Evolutionary conservation across 1,140 invertebrate genomes (phyloP), one percentile per base, ranked within the genome.

Genomic region (Nixonia krombeini): DNA sequence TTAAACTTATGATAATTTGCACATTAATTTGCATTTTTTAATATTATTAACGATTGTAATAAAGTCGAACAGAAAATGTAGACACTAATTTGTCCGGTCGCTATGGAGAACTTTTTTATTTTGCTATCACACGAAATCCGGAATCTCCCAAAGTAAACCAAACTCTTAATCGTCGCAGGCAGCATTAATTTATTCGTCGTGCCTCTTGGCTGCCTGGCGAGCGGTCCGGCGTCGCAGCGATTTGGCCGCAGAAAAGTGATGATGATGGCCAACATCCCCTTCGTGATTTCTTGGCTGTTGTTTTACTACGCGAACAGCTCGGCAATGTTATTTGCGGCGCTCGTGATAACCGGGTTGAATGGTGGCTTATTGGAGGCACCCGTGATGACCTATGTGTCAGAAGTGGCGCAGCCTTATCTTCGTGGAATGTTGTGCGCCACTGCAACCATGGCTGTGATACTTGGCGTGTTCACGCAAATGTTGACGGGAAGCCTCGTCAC

Each of bases 341-440:
- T 93, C 23, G 86, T 88, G 46, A 81, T 93, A 33, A 90, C 90
- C 9, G 92, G 92, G 4, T 61, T 93, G 0, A 89, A 89, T 2
- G 92, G 92, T 41, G 92, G 92, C 38, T 77, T 94, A 0, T 81
- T 93, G 31, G 92, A 93, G 82, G 92, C 92, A 52, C 92, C 92
- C 1, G 92, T 93, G 84, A 80, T 94, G 65, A 93, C 92, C 0
- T 94, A 93, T 75, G 91, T 93, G 6, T 91, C 92, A 1, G 93
- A 94, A 81, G 89, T 94, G 5, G 92, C 92, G 1, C 89, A 93
- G 69, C 92, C 93, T 0, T 89, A 92, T 72, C 81, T 93, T 8
- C 87, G 92, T 21, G 93, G 93, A 2, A 88, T 91, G 57, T 78
- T 94, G 10, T 87, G 91, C 0, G 91, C 92, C 0, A 90, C 91